Evolutionary conservation across 2,888 invertebrate genomes (phyloP), one percentile per base, ranked within the genome.

Genomic region (Seira musarum): DNA sequence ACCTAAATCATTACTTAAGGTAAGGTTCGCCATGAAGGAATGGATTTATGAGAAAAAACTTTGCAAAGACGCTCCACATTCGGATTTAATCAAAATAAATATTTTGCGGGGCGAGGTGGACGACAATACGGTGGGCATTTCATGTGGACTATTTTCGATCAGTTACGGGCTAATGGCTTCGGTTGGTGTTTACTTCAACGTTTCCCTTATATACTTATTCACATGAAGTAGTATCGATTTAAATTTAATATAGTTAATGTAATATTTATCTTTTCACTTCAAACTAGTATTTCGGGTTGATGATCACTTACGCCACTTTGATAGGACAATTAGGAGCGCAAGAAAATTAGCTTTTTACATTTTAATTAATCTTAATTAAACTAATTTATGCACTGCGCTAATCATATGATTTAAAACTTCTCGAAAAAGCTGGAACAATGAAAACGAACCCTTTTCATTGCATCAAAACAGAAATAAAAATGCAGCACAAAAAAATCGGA

Each of bases 71-170:
- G 15, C 63, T 8, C 5, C 61, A 3, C 40, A 63, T 5, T n/a
- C n/a, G n/a, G 63, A 71, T 13, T 30, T 71, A 40, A 46, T 71
- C 5, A 71, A 71, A 63, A n/a, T 71, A 40, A 64, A 30, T 30
- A 61, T 71, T 46, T 46, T 71, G 1, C 46, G 46, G 0, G 25
- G 49, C 40, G 63, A 71, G 19, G 63, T 71, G 40, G 63, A 71
- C 5, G 19, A 40, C 19, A 63, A 71, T 17, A 15, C 63, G 15
- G 46, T 64, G 1, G 71, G 46, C 1, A 71, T 71, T 40, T 40
- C 19, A 21, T 71, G 71, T 22, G 30, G 60, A 2, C 17, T 71
- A 3, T 71, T 63, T 46, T 21, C 46, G 0, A 21, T 71, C 1
- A 63, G 22, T 46, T 71, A 71, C 53, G 46, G 21, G 24, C 22